Conservation (phyloP, 2,797 vertebrate genomes). For the Microctenopoma lineatum region DNA sequence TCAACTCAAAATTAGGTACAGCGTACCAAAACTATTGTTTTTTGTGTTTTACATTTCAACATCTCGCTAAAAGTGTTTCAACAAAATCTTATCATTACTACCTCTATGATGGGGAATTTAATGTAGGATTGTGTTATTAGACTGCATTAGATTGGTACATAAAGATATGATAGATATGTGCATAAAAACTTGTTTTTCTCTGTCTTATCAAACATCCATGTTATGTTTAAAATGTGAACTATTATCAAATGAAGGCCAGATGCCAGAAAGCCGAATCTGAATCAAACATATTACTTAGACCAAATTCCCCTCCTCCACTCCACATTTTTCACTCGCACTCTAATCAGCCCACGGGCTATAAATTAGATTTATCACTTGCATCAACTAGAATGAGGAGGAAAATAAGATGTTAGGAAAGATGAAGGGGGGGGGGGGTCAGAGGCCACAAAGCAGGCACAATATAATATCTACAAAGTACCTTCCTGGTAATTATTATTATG, state of each 20-base stretch:
- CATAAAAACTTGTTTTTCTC: constrained; percentile 16
- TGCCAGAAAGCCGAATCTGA: constrained; percentile 72
- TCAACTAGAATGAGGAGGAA: constrained; percentile 51
- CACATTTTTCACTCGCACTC: constrained; percentile 75
- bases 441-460: constrained; percentile 51
- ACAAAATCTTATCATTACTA: background rate
- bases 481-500: background rate
- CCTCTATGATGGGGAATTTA: background rate
- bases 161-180: no score
- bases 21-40: no score
- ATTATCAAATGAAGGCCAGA: constrained; percentile 72
- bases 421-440: constrained; percentile 49
- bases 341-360: constrained; percentile 75
- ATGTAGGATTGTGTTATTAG: no score
- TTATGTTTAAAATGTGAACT: constrained; percentile 75
- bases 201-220: constrained; percentile 45
- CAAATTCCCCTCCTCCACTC: constrained; percentile 65
- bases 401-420: constrained; percentile 39
- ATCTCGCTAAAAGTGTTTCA: no score
- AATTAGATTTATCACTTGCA: constrained; percentile 82
- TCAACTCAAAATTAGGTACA: background rate
- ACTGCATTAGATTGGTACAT: no score
- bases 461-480: background rate
- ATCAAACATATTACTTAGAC: constrained; percentile 70
- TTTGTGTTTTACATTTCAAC: background rate